phyloP scores from a whole-genome alignment of 35 echinoderm and acorn worm species.

The Apostichopus californicus region DNA sequence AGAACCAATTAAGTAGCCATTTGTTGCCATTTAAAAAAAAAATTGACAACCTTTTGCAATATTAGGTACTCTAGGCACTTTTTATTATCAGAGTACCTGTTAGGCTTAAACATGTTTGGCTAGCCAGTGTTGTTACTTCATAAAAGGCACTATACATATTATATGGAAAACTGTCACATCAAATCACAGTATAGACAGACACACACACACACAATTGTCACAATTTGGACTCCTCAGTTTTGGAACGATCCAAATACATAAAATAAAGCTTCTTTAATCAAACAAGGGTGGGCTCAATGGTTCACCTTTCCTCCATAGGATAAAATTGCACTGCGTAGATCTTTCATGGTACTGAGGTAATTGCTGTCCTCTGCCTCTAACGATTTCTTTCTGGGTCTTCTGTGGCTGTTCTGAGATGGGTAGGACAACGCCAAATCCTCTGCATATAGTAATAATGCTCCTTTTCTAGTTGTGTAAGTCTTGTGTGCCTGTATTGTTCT shows the following conservation, averaged over 20 bases:
- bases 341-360: constrained; percentile 82
- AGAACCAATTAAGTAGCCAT: neutral
- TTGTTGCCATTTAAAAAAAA: neutral
- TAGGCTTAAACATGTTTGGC: too few relatives aligned
- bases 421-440: constrained; percentile 81
- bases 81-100: too few relatives aligned
- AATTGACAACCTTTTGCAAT: too few relatives aligned
- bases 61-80: too few relatives aligned
- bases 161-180: neutral
- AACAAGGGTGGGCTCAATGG: neutral
- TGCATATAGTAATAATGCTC: constrained; percentile 89
- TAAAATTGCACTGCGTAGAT: constrained; percentile 91
- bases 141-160: neutral
- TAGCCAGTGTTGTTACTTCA: too few relatives aligned
- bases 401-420: neutral
- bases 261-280: too few relatives aligned
- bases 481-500: constrained; percentile 73
- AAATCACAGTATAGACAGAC: too few relatives aligned
- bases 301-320: constrained; percentile 89
- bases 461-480: constrained; percentile 87
- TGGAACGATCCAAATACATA: too few relatives aligned
- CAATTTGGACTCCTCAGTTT: too few relatives aligned
- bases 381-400: constrained; percentile 53
- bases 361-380: constrained; percentile 89
- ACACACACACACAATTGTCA: too few relatives aligned